phyloP scores from a whole-genome alignment of 2,797 vertebrate species.

The Syncerus caffer region DNA sequence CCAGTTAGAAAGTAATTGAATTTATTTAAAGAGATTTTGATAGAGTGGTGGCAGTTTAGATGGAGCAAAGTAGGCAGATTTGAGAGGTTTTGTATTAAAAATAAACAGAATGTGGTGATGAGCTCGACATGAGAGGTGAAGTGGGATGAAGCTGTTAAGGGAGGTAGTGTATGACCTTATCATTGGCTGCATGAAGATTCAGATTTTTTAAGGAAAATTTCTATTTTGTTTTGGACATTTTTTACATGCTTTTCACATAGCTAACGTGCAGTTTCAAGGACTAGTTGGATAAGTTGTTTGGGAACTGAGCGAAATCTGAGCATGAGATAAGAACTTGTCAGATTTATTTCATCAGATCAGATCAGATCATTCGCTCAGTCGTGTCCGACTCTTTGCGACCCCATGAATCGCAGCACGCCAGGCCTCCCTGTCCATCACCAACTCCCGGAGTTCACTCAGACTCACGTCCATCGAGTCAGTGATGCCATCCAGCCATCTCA shows the following conservation, averaged over 20 bases:
- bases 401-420: no score
- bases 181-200: not conserved
- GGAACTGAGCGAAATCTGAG: not conserved
- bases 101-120: not conserved
- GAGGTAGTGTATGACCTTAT: not conserved
- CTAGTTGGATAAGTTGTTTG: not conserved
- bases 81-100: not conserved
- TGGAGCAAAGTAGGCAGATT: not conserved
- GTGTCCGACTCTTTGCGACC: no score
- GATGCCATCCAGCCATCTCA: no score
- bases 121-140: not conserved
- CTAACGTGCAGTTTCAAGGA: not conserved
- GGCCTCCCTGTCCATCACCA: no score
- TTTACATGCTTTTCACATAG: conserved; percentile 15
- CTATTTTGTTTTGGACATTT: not conserved
- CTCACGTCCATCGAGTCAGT: no score
- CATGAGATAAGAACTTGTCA: not conserved
- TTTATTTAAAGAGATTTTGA: not conserved
- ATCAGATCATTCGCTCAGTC: no score
- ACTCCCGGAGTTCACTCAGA: no score
- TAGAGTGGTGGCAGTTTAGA: not conserved
- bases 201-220: not conserved
- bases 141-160: not conserved
- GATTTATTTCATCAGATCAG: not conserved
- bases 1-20: conserved; percentile 11